phyloP scores from a whole-genome alignment of 2,113 vertebrate species.

The Cololabis saira region DNA sequence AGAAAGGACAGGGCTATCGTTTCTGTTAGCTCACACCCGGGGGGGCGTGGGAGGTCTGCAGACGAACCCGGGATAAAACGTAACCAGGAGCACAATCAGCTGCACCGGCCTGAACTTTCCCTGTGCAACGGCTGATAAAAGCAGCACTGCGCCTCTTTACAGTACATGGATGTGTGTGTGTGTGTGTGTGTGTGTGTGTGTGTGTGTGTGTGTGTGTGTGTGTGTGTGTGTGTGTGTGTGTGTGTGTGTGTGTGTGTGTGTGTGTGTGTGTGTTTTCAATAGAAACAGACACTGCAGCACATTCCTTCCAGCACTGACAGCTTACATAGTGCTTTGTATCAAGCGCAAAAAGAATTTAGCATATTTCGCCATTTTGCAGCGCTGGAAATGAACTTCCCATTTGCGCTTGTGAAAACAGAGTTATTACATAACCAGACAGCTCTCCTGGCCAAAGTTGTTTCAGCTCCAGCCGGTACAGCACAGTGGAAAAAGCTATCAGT shows the following conservation, averaged over 20 bases:
- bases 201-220: neutral
- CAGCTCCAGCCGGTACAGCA: slow-evolving; percentile 4
- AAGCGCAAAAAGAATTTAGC: neutral
- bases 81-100: slow-evolving; percentile 25
- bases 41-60: neutral
- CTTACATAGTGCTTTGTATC: neutral
- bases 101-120: slow-evolving; percentile 1
- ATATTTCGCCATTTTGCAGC: neutral
- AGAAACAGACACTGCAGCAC: slow-evolving; percentile 22
- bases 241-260: slow-evolving; percentile 11
- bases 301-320: slow-evolving; percentile 8
- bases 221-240: slow-evolving; percentile 2
- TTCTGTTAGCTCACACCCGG: neutral
- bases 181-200: slow-evolving; percentile 4
- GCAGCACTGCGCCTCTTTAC: no score
- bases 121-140: no score
- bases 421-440: slow-evolving; percentile 18
- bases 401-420: slow-evolving; percentile 12
- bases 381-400: neutral
- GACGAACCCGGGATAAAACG: slow-evolving; percentile 16
- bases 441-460: neutral
- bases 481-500: neutral
- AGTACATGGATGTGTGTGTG: slow-evolving; percentile 4
- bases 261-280: neutral
- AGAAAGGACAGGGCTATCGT: slow-evolving; percentile 11